Evolutionary conservation across 2,888 invertebrate genomes (phyloP).

Genomic region (Scelioninae gen. 2): DNA sequence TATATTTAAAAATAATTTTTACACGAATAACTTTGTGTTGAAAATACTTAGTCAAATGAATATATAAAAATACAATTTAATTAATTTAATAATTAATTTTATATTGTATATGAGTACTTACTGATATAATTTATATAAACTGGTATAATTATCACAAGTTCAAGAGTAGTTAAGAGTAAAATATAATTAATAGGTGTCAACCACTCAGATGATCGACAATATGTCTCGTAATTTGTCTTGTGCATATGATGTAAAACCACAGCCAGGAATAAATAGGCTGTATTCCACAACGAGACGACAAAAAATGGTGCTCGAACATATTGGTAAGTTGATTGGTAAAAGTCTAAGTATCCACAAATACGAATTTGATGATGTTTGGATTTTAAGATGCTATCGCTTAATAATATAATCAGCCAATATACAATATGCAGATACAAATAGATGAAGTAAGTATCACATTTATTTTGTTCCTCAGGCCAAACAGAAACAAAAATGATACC

Average conservation of each 20-base stretch:
- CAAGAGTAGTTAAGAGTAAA: slow-evolving; percentile 77
- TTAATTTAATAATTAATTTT: slow-evolving; percentile 7
- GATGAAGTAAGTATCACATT: slow-evolving; percentile 73
- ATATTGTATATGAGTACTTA: slow-evolving; percentile 69
- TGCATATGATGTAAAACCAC: slow-evolving; percentile 72
- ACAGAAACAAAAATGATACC: slow-evolving; percentile 71
- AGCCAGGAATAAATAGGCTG: slow-evolving; percentile 70
- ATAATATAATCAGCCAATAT: slow-evolving; percentile 71
- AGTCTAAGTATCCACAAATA: slow-evolving; percentile 82
- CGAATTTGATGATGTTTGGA: slow-evolving; percentile 79
- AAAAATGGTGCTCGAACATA: slow-evolving; percentile 80
- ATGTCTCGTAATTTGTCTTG: slow-evolving; percentile 74
- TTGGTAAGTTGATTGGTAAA: slow-evolving; percentile 79
- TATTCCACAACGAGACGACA: slow-evolving; percentile 78
- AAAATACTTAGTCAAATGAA: no score
- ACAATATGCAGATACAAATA: slow-evolving; percentile 72
- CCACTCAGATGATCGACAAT: slow-evolving; percentile 76
- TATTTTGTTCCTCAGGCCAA: slow-evolving; percentile 70
- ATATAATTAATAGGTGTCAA: slow-evolving; percentile 73
- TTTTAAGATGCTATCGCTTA: slow-evolving; percentile 77
- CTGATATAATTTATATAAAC: slow-evolving; percentile 79
- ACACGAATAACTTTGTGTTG: no score
- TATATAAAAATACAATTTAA: neutral
- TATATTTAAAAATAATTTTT: no score
- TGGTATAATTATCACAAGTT: slow-evolving; percentile 74